These are phyloP conservation scores for Peromyscus aztecus DNA, from an alignment of 2,797 vertebrate genomes.

Conservation along the genomic window DNA sequence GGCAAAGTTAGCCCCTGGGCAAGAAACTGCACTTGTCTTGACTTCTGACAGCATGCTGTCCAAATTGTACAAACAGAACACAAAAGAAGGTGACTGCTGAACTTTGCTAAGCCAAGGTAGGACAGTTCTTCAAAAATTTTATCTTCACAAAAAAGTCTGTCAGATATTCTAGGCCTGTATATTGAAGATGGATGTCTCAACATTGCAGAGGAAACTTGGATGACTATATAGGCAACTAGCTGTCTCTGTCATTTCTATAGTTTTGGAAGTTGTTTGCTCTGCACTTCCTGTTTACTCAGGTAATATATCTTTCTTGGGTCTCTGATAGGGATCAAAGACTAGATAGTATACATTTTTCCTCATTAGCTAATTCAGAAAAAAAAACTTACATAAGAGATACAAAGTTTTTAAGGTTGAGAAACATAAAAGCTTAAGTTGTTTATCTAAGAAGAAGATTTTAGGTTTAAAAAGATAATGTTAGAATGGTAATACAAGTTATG, in stretches of 20 bases:
- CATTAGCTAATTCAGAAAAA: background rate
- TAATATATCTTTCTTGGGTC: background rate
- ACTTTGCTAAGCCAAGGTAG: background rate
- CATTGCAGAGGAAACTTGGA: background rate
- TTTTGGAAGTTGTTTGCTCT: background rate
- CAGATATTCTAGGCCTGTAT: background rate
- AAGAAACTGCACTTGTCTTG: background rate
- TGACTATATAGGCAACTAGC: background rate
- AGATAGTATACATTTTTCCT: background rate
- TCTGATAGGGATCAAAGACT: background rate
- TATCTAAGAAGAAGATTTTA: background rate
- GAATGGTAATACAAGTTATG: background rate
- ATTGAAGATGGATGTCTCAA: background rate
- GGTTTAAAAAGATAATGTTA: background rate
- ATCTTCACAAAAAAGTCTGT: background rate
- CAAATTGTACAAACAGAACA: background rate
- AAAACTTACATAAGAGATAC: background rate
- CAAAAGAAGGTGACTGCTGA: background rate
- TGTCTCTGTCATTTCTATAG: background rate
- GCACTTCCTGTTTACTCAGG: background rate
- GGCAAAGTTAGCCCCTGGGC: background rate
- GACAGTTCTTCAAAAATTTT: background rate
- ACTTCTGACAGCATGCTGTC: background rate
- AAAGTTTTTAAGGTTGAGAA: background rate
- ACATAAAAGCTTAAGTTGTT: background rate